Evolutionary conservation across 2,888 invertebrate genomes (phyloP), one percentile per base, ranked within the genome.

Genomic region (Camptogramma bilineatum): DNA sequence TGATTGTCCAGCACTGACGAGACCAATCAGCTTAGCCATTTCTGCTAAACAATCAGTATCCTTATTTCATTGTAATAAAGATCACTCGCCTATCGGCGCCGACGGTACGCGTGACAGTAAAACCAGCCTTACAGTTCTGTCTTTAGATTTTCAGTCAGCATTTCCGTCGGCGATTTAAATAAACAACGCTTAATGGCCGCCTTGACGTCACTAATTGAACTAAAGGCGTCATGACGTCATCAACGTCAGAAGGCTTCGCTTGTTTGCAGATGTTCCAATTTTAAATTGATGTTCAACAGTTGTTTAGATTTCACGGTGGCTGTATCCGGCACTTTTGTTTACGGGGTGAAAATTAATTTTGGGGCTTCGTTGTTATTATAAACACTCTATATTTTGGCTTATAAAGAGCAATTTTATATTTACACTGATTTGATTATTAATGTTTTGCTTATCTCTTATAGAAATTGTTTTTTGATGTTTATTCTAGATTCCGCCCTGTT

Each of bases 131-230:
- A 56, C 47, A 56, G 31, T 52, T 52, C 13, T 53, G 51, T 52
- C 28, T 19, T 24, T 10, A 16, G 52, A 53, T 13, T 17, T 48
- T 17, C 18, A 55, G 34, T 61, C 64, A 53, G 61, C 60, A 31
- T 51, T 59, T 59, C n/a, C 16, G 48, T 51, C 10, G 21, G 54
- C 51, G 21, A 24, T 52, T 46, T 16, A 55, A 53, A 42, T 55
- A 64, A 64, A 60, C 64, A 64, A 64, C 39, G n/a, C 53, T 16
- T 60, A 60, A 60, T 56, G 55, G 48, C 47, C 52, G 46, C 28
- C 16, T 53, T 56, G 51, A 60, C 55, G 59, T 64, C 55, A 60
- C 64, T 64, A 60, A 64, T 64, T 64, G 55, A 60, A 64, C 28
- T 55, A 44, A 56, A 54, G 56, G 42, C 56, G 28, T 56, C 55